phyloP scores from a whole-genome alignment of 2,113 vertebrate species.

The Bungarus multicinctus region DNA sequence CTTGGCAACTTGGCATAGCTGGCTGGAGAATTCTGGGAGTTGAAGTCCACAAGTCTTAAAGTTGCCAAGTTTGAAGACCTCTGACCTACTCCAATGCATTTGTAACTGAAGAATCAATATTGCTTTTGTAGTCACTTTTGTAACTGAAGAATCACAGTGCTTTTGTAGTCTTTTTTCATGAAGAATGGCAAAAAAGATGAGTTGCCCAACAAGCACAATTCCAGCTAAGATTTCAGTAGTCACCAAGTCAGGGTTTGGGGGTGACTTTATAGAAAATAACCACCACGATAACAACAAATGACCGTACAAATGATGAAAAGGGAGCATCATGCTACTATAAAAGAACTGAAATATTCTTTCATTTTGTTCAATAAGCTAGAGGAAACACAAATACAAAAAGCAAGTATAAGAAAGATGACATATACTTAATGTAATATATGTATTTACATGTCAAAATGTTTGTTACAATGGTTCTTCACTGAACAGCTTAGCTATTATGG shows the following conservation, averaged over 20 bases:
- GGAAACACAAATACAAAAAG: not conserved
- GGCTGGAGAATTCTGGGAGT: too few species aligned
- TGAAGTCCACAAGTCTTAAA: too few species aligned
- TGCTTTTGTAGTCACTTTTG: not conserved
- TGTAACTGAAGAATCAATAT: not conserved
- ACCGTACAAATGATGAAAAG: slow-evolving; percentile 16
- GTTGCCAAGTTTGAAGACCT: too few species aligned
- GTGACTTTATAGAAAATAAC: not conserved
- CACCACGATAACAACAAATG: slow-evolving; percentile 3
- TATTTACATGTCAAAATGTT: not conserved
- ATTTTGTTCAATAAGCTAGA: not conserved
- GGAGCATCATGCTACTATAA: not conserved
- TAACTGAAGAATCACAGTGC: not conserved
- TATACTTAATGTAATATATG: not conserved
- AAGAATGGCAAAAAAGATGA: not conserved
- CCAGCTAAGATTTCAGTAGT: not conserved
- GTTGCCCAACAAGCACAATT: not conserved
- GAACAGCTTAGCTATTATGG: not conserved
- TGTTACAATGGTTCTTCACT: not conserved
- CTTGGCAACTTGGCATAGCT: too few species aligned
- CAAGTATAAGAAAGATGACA: not conserved
- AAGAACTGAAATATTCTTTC: not conserved
- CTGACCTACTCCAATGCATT: not conserved
- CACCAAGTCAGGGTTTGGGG: not conserved
- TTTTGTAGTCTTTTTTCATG: not conserved